Percentiles rank a stretch among this genome's conserved stretches.
Conservation (phyloP, 2,113 vertebrate species). For the Corythaixoides concolor region DNA sequence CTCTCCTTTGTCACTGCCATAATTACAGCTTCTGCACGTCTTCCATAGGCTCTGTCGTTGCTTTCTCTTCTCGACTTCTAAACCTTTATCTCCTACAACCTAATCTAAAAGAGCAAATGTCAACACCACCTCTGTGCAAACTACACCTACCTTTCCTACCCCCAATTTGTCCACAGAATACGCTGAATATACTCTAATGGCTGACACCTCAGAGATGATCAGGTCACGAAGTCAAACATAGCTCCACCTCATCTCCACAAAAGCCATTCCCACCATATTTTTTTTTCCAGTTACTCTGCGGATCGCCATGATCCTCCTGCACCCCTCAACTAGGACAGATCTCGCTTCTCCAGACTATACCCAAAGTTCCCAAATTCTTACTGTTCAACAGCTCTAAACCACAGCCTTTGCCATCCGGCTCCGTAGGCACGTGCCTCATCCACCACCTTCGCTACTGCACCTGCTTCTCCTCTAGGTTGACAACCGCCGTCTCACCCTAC, state of each 20-base stretch:
- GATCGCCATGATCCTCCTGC: not conserved
- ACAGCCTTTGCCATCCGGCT: not conserved
- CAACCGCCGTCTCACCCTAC: not conserved
- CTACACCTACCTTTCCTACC: not conserved
- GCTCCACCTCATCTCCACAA: not conserved
- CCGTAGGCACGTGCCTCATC: accelerated
- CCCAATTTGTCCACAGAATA: not conserved
- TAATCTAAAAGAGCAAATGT: not conserved
- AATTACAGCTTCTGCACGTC: not conserved
- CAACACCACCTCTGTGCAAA: not conserved
- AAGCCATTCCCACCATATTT: not conserved
- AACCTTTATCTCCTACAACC: not conserved
- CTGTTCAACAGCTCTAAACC: not conserved
- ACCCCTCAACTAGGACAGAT: not conserved
- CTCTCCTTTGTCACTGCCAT: not conserved
- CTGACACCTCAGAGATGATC: not conserved
- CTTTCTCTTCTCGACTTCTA: not conserved
- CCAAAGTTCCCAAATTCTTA: not conserved
- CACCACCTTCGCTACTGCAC: not conserved
- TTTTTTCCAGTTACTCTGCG: not conserved
- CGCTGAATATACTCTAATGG: not conserved
- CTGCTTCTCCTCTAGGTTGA: not conserved
- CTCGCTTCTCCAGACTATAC: not conserved
- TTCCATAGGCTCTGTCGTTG: not conserved
- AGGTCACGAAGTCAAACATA: accelerated